Percentiles rank a stretch among this genome's conserved stretches.
phyloP scores from a whole-genome alignment of 2,797 vertebrate genomes.

The Gephyroberyx darwinii region DNA sequence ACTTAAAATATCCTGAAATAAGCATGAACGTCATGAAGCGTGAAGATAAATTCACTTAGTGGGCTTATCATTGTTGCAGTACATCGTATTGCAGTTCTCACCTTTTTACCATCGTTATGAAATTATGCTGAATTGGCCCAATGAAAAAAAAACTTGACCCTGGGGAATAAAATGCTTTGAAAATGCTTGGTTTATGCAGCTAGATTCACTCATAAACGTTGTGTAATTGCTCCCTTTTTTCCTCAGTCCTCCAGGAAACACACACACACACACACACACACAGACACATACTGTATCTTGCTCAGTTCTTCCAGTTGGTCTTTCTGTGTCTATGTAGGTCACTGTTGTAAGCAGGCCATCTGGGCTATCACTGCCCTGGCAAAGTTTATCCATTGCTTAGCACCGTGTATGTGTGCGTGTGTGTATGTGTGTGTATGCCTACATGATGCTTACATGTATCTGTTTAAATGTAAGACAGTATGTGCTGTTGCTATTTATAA shows the following conservation, averaged over 20 bases:
- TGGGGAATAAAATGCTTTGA: slow-evolving; percentile 28
- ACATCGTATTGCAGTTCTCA: slow-evolving; percentile 26
- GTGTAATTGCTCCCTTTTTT: slow-evolving; percentile 48
- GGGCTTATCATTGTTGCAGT: slow-evolving; percentile 10
- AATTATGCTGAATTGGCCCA: slow-evolving; percentile 28
- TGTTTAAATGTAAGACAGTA: slow-evolving; percentile 3
- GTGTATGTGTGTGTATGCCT: slow-evolving; percentile 7
- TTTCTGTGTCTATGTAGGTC: slow-evolving; percentile 57
- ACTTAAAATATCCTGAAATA: neutral
- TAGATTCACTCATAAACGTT: slow-evolving; percentile 41
- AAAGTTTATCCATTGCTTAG: slow-evolving; percentile 1
- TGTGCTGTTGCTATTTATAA: slow-evolving; percentile 3
- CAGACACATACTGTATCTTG: slow-evolving; percentile 33
- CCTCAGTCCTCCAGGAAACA: slow-evolving; percentile 44
- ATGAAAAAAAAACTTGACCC: slow-evolving; percentile 31
- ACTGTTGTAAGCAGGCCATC: slow-evolving; percentile 55
- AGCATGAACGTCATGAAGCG: neutral
- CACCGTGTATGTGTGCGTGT: slow-evolving; percentile 4
- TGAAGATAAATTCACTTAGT: neutral
- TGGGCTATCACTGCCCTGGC: slow-evolving; percentile 38
- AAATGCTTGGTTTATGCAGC: slow-evolving; percentile 21
- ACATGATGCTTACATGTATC: neutral
- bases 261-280: slow-evolving; percentile 39
- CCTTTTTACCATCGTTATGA: slow-evolving; percentile 26
- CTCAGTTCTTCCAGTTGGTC: slow-evolving; percentile 40